These are phyloP conservation scores for Bombycilla garrulus DNA, from an alignment of 2,113 vertebrate genomes.

Conservation along the genomic window DNA sequence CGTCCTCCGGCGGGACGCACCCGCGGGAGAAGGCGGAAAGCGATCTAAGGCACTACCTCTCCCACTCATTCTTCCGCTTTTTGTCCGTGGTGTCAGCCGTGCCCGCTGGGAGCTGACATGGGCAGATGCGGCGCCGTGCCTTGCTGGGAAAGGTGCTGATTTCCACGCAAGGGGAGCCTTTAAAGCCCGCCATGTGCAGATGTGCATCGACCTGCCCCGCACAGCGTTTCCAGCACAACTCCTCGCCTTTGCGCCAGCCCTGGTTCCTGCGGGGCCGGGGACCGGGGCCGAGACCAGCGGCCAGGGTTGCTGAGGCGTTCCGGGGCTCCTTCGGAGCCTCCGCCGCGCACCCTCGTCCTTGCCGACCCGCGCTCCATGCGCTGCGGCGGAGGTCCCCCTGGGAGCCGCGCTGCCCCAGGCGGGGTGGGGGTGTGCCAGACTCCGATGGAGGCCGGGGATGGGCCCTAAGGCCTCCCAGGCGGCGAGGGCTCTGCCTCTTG, in stretches of 20 bases:
- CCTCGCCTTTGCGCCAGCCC: background rate
- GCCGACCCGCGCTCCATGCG: accelerated
- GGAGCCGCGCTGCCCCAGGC: background rate
- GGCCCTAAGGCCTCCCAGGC: background rate
- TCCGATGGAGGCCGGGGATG: accelerated
- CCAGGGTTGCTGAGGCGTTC: background rate
- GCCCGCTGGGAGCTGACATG: accelerated
- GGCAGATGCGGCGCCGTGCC: background rate
- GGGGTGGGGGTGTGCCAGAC: background rate
- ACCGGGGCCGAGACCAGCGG: too few relatives aligned
- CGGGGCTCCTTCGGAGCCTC: background rate
- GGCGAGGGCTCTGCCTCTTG: accelerated
- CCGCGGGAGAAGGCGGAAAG: background rate
- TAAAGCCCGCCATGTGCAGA: background rate
- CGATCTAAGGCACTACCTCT: accelerated
- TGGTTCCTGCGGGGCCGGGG: background rate
- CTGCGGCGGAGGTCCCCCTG: accelerated
- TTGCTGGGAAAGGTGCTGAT: background rate
- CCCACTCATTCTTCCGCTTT: accelerated
- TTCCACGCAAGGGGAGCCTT: background rate
- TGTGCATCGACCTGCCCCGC: background rate
- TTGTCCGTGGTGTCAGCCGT: too few relatives aligned
- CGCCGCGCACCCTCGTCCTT: background rate
- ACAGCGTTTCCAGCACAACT: background rate
- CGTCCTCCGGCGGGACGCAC: background rate